Evolutionary conservation across 2,113 vertebrate genomes (phyloP).

Genomic region (Rhombomys opimus): DNA sequence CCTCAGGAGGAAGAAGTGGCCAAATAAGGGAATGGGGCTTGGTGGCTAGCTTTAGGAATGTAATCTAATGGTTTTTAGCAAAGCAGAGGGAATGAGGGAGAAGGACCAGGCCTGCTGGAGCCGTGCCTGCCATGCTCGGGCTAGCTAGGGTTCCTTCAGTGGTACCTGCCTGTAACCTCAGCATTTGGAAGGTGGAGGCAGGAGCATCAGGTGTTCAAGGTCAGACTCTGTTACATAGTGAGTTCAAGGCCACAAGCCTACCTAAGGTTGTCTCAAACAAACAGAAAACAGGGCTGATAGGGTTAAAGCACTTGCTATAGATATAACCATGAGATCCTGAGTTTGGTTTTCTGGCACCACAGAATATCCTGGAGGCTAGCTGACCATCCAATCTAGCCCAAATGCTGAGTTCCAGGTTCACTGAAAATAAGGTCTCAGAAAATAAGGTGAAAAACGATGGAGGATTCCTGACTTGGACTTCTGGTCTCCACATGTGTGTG

Average conservation of each 20-base stretch:
- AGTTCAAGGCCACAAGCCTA: background rate
- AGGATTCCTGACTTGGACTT: background rate
- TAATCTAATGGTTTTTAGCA: background rate
- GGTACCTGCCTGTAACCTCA: background rate
- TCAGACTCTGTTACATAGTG: background rate
- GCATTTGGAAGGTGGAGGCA: background rate
- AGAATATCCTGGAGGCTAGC: background rate
- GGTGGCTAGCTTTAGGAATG: background rate
- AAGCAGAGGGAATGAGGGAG: background rate
- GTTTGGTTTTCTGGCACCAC: background rate
- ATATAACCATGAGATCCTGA: background rate
- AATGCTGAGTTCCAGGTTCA: background rate
- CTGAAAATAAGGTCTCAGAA: background rate
- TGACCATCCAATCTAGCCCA: background rate
- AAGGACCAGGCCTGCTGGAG: background rate
- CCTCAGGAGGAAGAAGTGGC: background rate
- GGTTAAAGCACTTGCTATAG: background rate
- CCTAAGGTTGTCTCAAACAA: background rate
- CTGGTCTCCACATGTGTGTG: background rate
- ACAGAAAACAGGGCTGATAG: background rate
- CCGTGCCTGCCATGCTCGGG: background rate
- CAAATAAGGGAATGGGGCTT: background rate
- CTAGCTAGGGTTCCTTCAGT: background rate
- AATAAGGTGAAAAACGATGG: background rate
- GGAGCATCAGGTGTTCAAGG: background rate